Evolutionary conservation across 2,113 vertebrate species (phyloP), one percentile per base, ranked within the genome.

Genomic region (Maccullochella peelii): DNA sequence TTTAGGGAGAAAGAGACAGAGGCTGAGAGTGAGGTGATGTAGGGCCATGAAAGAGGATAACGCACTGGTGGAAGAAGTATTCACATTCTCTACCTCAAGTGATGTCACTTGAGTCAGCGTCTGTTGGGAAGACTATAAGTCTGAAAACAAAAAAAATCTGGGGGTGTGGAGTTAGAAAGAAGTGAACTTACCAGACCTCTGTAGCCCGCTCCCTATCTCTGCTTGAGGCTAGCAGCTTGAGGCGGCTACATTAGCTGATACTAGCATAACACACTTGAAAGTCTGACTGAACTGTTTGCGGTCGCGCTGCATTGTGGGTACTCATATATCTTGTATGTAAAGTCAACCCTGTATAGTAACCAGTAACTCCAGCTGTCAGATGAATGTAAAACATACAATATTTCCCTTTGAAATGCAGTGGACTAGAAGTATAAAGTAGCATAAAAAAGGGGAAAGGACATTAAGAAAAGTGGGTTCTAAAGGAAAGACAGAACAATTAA

Each of bases 1-100:
- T 79, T 74, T 23, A 27, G 57, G 54, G 67, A 73, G n/a, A 78
- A 36, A 36, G 8, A 27, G 16, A 52, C 4, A 14, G 63, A 81
- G 40, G 36, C 33, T 58, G 1, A 66, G 47, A 67, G 18, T 55
- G 50, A 81, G 21, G 72, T 69, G 36, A 79, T 27, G 42, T 20
- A 20, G 33, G 20, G 14, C 47, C 44, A 69, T 18, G 6, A 62
- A 58, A 0, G 23, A 36, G 23, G 58, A 58, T 70, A 57, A 33
- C 3, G 4, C 15, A 4, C 10, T 18, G 25, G 3, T 21, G 23
- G 21, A 27, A 23, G 18, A 8, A 54, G n/a, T 21, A 54, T 49
- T 61, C 6, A 33, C 18, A 40, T 49, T 8, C 5, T 59, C 49
- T 47, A 8, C 40, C 47, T 42, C 6, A 25, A n/a, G 44, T 38